A percentile compares a stretch with the other conserved stretches of the same genome.
Evolutionary conservation across 2,888 invertebrate genomes (phyloP).

Genomic region (Brachyptera putata): DNA sequence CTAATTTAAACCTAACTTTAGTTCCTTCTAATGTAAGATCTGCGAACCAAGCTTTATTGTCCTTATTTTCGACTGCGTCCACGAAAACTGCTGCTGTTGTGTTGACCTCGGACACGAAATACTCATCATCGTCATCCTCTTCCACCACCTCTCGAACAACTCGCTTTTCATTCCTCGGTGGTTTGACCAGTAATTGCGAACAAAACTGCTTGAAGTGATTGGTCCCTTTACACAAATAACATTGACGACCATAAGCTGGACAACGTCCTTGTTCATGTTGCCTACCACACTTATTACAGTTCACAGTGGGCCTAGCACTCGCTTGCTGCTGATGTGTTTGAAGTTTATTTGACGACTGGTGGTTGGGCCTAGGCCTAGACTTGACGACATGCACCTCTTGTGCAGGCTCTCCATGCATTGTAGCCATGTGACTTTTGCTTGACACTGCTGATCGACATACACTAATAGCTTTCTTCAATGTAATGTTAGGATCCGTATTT

Average conservation of each 20-base stretch:
- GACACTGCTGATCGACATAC: neutral
- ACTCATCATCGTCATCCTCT: neutral
- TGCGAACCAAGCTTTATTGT: slow-evolving; percentile 1
- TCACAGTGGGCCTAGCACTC: neutral
- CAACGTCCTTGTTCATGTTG: neutral
- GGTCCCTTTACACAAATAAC: neutral
- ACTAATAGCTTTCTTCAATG: neutral
- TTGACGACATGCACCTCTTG: too few species aligned
- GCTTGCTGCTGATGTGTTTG: too few species aligned
- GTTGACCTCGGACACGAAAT: neutral
- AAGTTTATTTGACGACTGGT: neutral
- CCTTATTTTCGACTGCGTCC: neutral
- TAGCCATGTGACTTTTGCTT: neutral
- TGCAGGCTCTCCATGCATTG: neutral
- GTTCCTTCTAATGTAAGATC: neutral
- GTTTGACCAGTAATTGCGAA: neutral
- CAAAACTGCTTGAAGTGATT: neutral
- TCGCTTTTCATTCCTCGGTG: neutral
- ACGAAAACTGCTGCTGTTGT: neutral
- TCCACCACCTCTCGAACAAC: neutral
- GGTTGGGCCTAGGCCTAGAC: too few species aligned
- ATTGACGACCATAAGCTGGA: neutral
- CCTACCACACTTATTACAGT: neutral
- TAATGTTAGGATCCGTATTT: neutral
- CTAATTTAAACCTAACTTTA: slow-evolving; percentile 1